A percentile compares a stretch with the other conserved stretches of the same genome.
Conservation (phyloP, 2,888 invertebrate genomes). For the Stenchaetothrips biformis region DNA sequence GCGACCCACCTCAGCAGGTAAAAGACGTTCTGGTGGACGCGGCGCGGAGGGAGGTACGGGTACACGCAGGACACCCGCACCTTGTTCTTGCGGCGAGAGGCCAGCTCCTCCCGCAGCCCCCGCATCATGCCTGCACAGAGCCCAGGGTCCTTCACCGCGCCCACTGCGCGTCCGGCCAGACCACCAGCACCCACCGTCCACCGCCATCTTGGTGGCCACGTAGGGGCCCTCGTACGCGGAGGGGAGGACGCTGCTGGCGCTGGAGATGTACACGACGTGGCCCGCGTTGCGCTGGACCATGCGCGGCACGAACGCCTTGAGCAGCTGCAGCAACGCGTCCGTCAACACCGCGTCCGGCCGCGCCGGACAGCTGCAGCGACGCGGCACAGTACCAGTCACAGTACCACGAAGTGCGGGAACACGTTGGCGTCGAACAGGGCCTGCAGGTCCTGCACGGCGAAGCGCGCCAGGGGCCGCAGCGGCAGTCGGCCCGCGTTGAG, state of each 20-base stretch:
- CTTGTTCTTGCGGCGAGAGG: not conserved
- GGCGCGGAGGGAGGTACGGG: not conserved
- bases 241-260: conserved; percentile 3
- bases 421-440: not conserved
- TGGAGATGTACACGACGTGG: not conserved
- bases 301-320: conserved; percentile 5
- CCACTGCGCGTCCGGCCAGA: no score
- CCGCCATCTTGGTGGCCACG: conserved; percentile 2
- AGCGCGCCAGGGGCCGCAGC: not conserved
- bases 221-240: not conserved
- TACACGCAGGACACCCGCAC: not conserved
- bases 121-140: not conserved
- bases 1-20: not conserved
- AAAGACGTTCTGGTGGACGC: not conserved
- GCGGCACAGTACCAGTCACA: no score
- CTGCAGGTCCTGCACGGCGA: not conserved
- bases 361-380: not conserved
- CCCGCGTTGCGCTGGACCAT: not conserved
- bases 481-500: conserved; percentile 1
- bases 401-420: not conserved
- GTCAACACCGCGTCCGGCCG: not conserved
- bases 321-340: not conserved
- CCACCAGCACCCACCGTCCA: not conserved
- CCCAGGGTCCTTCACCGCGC: no score
- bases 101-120: not conserved